Evolutionary conservation across 2,797 vertebrate genomes (phyloP).

Genomic region (Premnoplex brunnescens): DNA sequence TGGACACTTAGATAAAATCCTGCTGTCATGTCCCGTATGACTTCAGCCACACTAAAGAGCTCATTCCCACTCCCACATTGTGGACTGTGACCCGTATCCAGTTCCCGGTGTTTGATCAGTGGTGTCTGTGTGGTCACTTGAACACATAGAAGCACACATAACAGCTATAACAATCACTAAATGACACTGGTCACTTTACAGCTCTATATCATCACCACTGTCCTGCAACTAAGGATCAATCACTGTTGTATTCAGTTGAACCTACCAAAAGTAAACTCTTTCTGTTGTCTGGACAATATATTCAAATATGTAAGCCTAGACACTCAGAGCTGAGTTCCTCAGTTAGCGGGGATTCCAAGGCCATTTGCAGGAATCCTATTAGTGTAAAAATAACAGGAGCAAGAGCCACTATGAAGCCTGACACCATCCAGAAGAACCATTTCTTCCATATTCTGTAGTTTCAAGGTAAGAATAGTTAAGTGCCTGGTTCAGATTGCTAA

Average conservation of each 20-base stretch:
- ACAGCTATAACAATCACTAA: rapidly evolving
- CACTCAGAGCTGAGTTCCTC: neutral
- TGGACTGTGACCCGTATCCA: neutral
- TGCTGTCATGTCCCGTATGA: neutral
- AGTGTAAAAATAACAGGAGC: neutral
- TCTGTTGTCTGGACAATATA: neutral
- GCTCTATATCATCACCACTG: neutral
- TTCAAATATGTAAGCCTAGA: neutral
- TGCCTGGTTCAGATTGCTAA: neutral
- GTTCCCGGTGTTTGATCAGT: neutral
- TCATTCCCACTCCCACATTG: neutral
- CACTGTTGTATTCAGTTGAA: neutral
- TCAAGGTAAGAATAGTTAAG: neutral
- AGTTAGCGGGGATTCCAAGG: neutral
- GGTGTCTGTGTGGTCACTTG: rapidly evolving
- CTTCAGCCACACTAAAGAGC: neutral
- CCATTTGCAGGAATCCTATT: neutral
- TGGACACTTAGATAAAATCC: neutral
- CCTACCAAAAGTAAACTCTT: neutral
- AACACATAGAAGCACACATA: neutral
- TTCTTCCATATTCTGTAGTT: neutral
- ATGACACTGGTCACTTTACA: neutral
- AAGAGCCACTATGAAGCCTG: neutral
- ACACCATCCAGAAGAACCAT: neutral
- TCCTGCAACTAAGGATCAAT: neutral